These are phyloP conservation scores for Fistularia commersonii DNA, from an alignment of 2,797 vertebrate genomes.

Conservation along the genomic window DNA sequence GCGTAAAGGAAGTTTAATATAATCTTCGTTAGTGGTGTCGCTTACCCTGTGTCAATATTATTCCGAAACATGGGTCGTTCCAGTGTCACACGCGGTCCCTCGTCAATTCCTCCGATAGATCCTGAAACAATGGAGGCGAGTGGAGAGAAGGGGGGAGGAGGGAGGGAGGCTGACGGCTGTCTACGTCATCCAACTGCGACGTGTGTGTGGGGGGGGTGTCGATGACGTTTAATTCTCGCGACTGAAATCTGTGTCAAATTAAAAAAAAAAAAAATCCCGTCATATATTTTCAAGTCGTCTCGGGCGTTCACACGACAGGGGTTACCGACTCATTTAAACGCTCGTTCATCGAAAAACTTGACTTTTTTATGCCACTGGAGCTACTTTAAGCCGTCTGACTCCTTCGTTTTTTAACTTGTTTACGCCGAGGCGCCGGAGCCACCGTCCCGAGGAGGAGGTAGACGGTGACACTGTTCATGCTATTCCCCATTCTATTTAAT, in stretches of 20 bases:
- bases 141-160: conserved; percentile 27
- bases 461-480: too few relatives aligned
- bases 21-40: not conserved
- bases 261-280: conserved; percentile 51
- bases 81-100: conserved; percentile 7
- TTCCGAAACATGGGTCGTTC: conserved; percentile 25
- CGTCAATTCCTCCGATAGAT: conserved; percentile 13
- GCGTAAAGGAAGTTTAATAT: not conserved
- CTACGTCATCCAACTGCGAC: conserved; percentile 38
- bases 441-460: conserved; percentile 35
- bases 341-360: not conserved
- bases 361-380: not conserved
- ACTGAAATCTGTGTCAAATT: conserved; percentile 61
- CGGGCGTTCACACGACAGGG: not conserved
- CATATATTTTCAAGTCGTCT: not conserved
- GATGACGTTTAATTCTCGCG: conserved; percentile 37
- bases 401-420: conserved; percentile 45
- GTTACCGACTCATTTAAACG: too few relatives aligned
- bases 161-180: conserved; percentile 4
- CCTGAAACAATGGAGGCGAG: conserved; percentile 36
- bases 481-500: too few relatives aligned
- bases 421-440: conserved; percentile 39
- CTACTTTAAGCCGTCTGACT: not conserved
- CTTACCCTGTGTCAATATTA: conserved; percentile 45
- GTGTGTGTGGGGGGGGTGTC: not conserved